Conservation (phyloP, 2,888 invertebrate species). For the Drosophila austrosaltans region DNA sequence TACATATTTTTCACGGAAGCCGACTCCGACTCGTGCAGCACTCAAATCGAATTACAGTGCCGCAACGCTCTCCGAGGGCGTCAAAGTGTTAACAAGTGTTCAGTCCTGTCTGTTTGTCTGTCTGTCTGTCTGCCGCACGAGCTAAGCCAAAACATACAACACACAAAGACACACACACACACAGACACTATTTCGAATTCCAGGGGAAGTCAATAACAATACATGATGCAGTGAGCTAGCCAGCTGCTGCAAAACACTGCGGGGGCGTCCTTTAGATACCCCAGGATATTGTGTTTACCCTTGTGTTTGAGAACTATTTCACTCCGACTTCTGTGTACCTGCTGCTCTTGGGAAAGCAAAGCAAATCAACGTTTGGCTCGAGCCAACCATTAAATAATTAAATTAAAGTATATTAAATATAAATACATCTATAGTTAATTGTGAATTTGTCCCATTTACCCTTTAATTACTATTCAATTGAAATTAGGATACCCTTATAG, state of each 20-base stretch:
- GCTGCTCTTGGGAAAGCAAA: constrained; percentile 53
- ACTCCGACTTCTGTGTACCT: neutral
- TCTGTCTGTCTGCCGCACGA: constrained; percentile 41
- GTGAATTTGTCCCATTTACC: neutral
- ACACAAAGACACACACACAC: neutral
- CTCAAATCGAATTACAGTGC: constrained; percentile 69
- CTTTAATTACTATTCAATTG: too few species aligned
- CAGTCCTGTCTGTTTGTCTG: constrained; percentile 36
- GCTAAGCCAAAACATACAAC: constrained; percentile 46
- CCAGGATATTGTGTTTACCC: constrained; percentile 5
- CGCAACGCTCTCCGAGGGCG: constrained; percentile 59
- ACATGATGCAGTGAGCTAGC: neutral
- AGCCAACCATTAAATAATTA: constrained; percentile 48
- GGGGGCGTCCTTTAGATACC: constrained; percentile 35
- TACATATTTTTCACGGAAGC: constrained; percentile 53
- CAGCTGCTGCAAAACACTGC: constrained; percentile 40
- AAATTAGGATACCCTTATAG: too few species aligned
- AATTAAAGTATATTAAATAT: too few species aligned
- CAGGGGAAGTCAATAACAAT: constrained; percentile 10
- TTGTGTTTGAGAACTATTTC: neutral
- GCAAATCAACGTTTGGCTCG: constrained; percentile 70
- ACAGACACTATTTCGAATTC: neutral
- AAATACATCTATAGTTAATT: neutral
- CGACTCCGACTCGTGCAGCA: constrained; percentile 29
- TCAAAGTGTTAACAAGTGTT: constrained; percentile 81